Evolutionary conservation across 2,888 invertebrate genomes (phyloP).

Genomic region (Brachyptera putata): DNA sequence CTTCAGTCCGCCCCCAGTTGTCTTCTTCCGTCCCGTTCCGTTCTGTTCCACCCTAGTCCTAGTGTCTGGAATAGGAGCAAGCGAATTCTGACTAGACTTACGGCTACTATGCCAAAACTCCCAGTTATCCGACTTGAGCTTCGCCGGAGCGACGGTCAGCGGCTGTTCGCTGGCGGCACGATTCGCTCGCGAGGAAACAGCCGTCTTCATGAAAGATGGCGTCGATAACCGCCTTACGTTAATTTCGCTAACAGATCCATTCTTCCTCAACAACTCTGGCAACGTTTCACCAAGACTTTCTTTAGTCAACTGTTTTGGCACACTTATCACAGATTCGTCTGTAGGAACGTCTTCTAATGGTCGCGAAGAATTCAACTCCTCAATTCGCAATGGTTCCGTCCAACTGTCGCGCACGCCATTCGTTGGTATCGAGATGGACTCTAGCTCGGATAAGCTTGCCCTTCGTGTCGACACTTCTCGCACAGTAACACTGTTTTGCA

Average conservation of each 20-base stretch:
- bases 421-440: background rate
- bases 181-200: conserved; percentile 42
- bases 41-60: conserved; percentile 18
- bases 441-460: conserved; percentile 8
- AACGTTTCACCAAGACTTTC: background rate
- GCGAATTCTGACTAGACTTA: conserved; percentile 35
- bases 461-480: background rate
- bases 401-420: background rate
- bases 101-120: conserved; percentile 38
- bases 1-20: conserved; percentile 65
- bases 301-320: conserved; percentile 5
- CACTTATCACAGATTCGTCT: background rate
- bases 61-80: conserved; percentile 6
- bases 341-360: background rate
- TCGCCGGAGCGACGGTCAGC: conserved; percentile 24
- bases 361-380: background rate
- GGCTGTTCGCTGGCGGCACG: conserved; percentile 10
- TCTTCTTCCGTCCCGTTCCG: conserved; percentile 44
- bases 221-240: conserved; percentile 34
- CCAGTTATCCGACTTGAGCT: conserved; percentile 43
- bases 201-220: conserved; percentile 47
- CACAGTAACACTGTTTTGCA: background rate
- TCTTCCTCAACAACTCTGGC: background rate
- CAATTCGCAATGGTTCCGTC: background rate
- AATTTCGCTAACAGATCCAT: conserved; percentile 12